These are phyloP conservation scores for Campylomormyrus numenius DNA, from an alignment of 2,113 vertebrate genomes.

Conservation along the genomic window DNA sequence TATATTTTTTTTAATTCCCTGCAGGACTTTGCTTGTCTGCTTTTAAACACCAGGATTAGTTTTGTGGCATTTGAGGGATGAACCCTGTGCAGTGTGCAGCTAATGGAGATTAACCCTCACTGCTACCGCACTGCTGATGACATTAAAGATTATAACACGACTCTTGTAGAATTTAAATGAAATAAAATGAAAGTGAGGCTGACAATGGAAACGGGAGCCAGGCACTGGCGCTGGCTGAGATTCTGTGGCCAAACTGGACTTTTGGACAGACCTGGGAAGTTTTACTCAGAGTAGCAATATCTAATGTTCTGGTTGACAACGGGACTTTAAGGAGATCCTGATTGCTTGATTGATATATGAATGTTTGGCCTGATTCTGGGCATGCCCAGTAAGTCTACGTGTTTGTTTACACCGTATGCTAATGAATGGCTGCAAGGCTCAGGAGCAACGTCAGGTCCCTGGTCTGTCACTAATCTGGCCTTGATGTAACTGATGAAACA, in stretches of 20 bases:
- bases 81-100: background rate
- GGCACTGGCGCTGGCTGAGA: conserved; percentile 2
- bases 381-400: background rate
- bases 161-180: background rate
- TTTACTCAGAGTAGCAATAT: background rate
- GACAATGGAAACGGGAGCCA: background rate
- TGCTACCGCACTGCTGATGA: background rate
- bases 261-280: conserved; percentile 27
- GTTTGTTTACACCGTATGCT: background rate
- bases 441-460: background rate
- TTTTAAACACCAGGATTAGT: background rate
- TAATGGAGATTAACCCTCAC: background rate
- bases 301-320: too few relatives aligned
- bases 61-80: background rate
- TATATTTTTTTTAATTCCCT: background rate
- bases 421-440: background rate
- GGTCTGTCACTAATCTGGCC: conserved; percentile 22
- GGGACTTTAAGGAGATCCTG: background rate
- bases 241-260: conserved; percentile 13
- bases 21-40: background rate
- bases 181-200: background rate
- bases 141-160: background rate
- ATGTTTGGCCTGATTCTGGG: background rate
- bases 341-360: background rate
- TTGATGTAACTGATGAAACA: conserved; percentile 24